Evolutionary conservation across 2,113 vertebrate species (phyloP).

Genomic region (Rhynchopsitta pachyrhyncha): DNA sequence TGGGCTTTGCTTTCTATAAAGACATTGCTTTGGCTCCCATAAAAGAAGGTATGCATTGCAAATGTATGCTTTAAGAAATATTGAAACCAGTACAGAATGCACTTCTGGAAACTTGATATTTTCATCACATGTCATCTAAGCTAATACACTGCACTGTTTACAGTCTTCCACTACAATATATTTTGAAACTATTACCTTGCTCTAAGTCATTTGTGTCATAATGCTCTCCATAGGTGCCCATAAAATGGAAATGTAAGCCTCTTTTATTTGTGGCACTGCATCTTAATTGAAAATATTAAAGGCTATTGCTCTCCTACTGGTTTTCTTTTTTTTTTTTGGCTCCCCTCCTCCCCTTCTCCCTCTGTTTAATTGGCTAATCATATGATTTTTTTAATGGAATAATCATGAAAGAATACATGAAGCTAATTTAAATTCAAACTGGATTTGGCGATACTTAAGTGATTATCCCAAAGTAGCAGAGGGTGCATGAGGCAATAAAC

Average conservation of each 20-base stretch:
- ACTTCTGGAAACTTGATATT: conserved; percentile 73
- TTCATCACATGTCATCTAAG: conserved; percentile 75
- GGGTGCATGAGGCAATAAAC: conserved; percentile 72
- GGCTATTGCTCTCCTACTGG: conserved; percentile 74
- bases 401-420: conserved; percentile 76
- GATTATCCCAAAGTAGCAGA: conserved; percentile 77
- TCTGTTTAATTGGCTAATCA: conserved; percentile 77
- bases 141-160: conserved; percentile 76
- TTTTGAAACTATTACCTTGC: conserved; percentile 81
- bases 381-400: conserved; percentile 75
- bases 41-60: not conserved
- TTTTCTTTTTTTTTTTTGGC: not conserved
- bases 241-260: conserved; percentile 82
- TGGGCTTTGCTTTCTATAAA: not conserved
- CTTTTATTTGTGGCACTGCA: conserved; percentile 81
- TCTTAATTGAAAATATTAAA: conserved; percentile 85
- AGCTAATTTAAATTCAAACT: conserved; percentile 78
- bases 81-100: conserved; percentile 55
- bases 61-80: not conserved
- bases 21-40: not conserved
- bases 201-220: conserved; percentile 82
- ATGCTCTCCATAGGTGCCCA: conserved; percentile 80
- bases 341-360: not conserved
- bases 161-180: conserved; percentile 76
- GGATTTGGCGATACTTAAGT: conserved; percentile 75